Conservation (phyloP, 37 sponge, comb jelly and placozoan genomes). For the Theonella swinhoei region DNA sequence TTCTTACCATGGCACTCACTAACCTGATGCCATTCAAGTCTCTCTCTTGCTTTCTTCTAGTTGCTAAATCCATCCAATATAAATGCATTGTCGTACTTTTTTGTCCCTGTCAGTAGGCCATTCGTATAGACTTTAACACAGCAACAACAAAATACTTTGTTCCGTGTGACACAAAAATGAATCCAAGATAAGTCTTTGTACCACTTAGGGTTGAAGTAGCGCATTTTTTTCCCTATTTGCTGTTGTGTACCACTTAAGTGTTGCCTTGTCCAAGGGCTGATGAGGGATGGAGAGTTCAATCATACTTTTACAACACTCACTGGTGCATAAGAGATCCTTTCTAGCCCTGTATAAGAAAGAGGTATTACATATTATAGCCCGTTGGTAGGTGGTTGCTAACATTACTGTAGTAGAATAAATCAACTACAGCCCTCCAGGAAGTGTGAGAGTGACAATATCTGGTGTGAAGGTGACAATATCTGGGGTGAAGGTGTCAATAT, state of each 20-base stretch:
- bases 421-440: too few relatives aligned
- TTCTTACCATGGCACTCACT: constrained; percentile 17
- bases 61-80: constrained; percentile 20
- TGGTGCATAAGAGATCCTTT: neutral
- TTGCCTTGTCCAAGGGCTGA: constrained; percentile 10
- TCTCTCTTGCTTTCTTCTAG: constrained; percentile 24
- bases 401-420: too few relatives aligned
- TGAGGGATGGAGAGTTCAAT: neutral
- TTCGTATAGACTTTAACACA: neutral
- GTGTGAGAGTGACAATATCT: too few relatives aligned
- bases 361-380: too few relatives aligned
- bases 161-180: constrained; percentile 19
- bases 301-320: neutral
- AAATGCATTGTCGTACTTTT: constrained; percentile 4
- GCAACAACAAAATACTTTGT: constrained; percentile 13
- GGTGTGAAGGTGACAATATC: too few relatives aligned
- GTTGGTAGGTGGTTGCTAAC: too few relatives aligned
- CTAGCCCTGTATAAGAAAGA: too few relatives aligned
- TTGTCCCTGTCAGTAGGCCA: neutral
- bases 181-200: constrained; percentile 14
- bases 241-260: constrained; percentile 6
- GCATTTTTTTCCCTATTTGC: constrained; percentile 14
- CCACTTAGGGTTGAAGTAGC: constrained; percentile 20
- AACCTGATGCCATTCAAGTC: constrained; percentile 2
- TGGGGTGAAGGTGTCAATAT: too few relatives aligned